Conservation (phyloP, 2,888 invertebrate genomes). For the Melieria crassipennis region DNA sequence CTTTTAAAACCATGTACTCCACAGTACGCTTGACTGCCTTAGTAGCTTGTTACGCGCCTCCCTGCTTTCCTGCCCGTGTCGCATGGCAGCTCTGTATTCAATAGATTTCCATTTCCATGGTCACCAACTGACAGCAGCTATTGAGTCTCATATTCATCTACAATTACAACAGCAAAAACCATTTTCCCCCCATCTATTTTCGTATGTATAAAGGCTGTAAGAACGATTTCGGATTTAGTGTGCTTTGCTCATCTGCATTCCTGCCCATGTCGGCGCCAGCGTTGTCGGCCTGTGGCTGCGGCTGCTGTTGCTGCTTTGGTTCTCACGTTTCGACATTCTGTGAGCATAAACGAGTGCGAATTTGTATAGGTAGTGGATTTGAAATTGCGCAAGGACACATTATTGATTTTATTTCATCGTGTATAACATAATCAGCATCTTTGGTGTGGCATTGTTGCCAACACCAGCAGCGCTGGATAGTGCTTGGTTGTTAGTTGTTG, state of each 20-base stretch:
- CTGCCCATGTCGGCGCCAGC: slow-evolving; percentile 1
- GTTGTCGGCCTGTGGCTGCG: slow-evolving; percentile 7
- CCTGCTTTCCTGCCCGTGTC: too few relatives aligned
- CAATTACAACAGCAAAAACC: slow-evolving; percentile 12
- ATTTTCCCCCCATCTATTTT: slow-evolving; percentile 24
- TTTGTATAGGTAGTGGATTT: slow-evolving; percentile 16
- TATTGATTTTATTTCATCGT: slow-evolving; percentile 45
- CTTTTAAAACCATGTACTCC: too few relatives aligned
- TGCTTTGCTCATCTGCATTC: too few relatives aligned
- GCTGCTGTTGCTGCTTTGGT: slow-evolving; percentile 9
- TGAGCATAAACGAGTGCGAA: background rate
- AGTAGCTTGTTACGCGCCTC: too few relatives aligned
- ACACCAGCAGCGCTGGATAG: too few relatives aligned
- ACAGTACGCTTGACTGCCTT: too few relatives aligned
- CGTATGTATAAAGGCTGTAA: background rate
- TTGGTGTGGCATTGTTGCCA: too few relatives aligned
- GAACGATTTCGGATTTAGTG: background rate
- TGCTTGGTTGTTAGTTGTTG: too few relatives aligned
- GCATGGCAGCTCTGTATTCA: too few relatives aligned
- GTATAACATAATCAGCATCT: background rate
- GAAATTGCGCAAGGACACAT: slow-evolving; percentile 50
- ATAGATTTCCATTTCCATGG: too few relatives aligned
- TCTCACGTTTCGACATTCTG: background rate
- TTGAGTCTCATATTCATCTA: background rate
- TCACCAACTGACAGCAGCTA: too few relatives aligned